A percentile compares a stretch with the other conserved stretches of the same genome.
Conservation (phyloP, 2,888 invertebrate genomes). For the Andrena chrysosceles region DNA sequence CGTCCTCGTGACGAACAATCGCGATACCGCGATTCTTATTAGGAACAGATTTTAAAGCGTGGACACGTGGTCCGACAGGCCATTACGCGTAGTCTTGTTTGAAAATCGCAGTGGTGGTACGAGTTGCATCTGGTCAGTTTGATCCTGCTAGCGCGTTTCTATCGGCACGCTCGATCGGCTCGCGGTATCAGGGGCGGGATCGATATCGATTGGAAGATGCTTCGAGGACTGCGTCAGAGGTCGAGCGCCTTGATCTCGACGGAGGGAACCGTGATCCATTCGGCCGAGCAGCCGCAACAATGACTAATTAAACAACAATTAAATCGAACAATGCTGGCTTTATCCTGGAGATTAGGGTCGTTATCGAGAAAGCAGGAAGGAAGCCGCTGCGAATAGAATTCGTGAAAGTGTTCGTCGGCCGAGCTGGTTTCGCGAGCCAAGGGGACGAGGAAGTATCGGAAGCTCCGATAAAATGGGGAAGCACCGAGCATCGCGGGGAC, state of each 20-base stretch:
- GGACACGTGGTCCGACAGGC: too few relatives aligned
- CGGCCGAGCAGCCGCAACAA: slow-evolving; percentile 65
- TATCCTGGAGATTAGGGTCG: slow-evolving; percentile 37
- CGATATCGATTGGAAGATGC: slow-evolving; percentile 65
- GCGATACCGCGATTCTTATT: too few relatives aligned
- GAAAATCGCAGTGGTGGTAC: too few relatives aligned
- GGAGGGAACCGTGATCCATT: slow-evolving; percentile 34
- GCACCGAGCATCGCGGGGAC: neutral
- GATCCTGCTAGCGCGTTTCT: too few relatives aligned
- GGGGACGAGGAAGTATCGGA: slow-evolving; percentile 4
- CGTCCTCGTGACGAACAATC: neutral
- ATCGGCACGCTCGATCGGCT: slow-evolving; percentile 64
- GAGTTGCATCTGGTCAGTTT: too few relatives aligned
- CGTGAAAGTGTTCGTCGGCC: slow-evolving; percentile 67
- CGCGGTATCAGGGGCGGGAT: slow-evolving; percentile 54
- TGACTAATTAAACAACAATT: slow-evolving; percentile 78
- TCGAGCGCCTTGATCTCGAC: slow-evolving; percentile 51
- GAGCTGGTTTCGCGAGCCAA: neutral
- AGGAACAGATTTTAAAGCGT: too few relatives aligned
- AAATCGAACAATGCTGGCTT: slow-evolving; percentile 66
- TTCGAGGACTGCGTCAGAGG: slow-evolving; percentile 27
- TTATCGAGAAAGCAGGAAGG: slow-evolving; percentile 63
- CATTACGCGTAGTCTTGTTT: too few relatives aligned
- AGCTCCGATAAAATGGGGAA: neutral
- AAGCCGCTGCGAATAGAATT: slow-evolving; percentile 53